phyloP scores from a whole-genome alignment of 2,888 invertebrate species.

The Ennomos fuscantarius region DNA sequence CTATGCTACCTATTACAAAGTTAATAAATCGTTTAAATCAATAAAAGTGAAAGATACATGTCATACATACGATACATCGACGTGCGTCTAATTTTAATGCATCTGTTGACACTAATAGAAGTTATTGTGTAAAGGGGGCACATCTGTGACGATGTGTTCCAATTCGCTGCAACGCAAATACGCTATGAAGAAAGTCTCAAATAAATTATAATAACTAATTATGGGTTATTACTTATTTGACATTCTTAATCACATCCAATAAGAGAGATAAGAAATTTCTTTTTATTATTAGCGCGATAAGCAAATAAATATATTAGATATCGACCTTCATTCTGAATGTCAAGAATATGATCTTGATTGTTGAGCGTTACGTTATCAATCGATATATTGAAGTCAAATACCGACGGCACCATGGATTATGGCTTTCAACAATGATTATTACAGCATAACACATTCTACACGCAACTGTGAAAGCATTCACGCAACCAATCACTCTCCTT shows the following conservation, averaged over 20 bases:
- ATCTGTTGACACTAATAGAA: slow-evolving; percentile 26
- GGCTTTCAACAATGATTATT: slow-evolving; percentile 34
- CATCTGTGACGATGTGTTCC: slow-evolving; percentile 26
- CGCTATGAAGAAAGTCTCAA: slow-evolving; percentile 3
- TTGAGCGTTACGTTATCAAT: slow-evolving; percentile 10
- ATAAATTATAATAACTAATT: neutral
- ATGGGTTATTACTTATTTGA: neutral
- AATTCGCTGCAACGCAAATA: slow-evolving; percentile 9
- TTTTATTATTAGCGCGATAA: slow-evolving; percentile 9
- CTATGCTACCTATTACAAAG: slow-evolving; percentile 30
- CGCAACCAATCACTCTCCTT: slow-evolving; percentile 58
- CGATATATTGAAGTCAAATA: slow-evolving; percentile 26
- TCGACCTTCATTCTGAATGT: slow-evolving; percentile 25
- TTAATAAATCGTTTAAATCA: slow-evolving; percentile 28
- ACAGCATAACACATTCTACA: slow-evolving; percentile 47
- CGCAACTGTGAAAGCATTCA: slow-evolving; percentile 57
- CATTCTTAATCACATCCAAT: neutral
- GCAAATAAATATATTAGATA: slow-evolving; percentile 3
- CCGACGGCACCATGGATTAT: slow-evolving; percentile 27
- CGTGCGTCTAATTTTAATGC: slow-evolving; percentile 25
- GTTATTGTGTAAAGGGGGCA: slow-evolving; percentile 32
- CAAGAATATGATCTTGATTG: slow-evolving; percentile 13
- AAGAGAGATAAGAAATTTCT: slow-evolving; percentile 5
- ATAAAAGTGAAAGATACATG: slow-evolving; percentile 30
- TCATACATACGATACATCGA: neutral